Base-by-base conservation (phyloP, 35 echinoderm and acorn worm genomes). In the Diadema setosum region DNA sequence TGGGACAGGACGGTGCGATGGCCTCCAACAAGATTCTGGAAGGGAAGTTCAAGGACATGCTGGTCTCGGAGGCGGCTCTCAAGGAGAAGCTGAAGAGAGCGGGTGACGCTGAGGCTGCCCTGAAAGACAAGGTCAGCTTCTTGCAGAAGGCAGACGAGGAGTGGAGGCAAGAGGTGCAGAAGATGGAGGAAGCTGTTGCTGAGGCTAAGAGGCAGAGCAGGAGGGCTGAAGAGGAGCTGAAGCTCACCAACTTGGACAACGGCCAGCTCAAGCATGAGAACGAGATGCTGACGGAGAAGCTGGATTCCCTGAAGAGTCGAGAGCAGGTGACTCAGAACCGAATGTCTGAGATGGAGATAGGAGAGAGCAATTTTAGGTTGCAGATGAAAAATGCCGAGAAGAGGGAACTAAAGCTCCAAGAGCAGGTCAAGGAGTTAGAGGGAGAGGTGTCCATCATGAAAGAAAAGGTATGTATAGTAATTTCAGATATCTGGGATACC, bases 261-360 rank as follows among this genome's bases (percentile, higher is more conserved):
- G 39, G 75, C 41, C 88, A 87, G 50, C 40, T 95, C 65, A 95
- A 76, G 58, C 93, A 60, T 45, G 93, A 95, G 60, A 90, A 95
- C 25, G 93, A 91, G 30, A 23, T 95, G 26, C 75, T 95, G 43
- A 87, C 70, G 36, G 88, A 95, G 46, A 91, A 95, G 45, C 15
- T 95, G 35, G 32, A 45, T n/a, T 27, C 55, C 9, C 25, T 70
- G 32, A 56, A 86, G 59, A 76, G 46, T 15, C 40, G 20, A 44
- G 93, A 85, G 36, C 55, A 69, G 32, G 70, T 41, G 50, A 41
- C 80, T 5, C 70, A 91, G 73, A 75, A 78, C 30, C 39, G 75
- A 34, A 7, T 90, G 74, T 86, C 75, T 6, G 83, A 85, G 42
- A 46, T 80, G 30, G 73, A 90, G 73, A 70, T 59, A 31, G 76